Evolutionary conservation across 2,113 vertebrate species (phyloP), one percentile per base, ranked within the genome.

Genomic region (Galbula dea): DNA sequence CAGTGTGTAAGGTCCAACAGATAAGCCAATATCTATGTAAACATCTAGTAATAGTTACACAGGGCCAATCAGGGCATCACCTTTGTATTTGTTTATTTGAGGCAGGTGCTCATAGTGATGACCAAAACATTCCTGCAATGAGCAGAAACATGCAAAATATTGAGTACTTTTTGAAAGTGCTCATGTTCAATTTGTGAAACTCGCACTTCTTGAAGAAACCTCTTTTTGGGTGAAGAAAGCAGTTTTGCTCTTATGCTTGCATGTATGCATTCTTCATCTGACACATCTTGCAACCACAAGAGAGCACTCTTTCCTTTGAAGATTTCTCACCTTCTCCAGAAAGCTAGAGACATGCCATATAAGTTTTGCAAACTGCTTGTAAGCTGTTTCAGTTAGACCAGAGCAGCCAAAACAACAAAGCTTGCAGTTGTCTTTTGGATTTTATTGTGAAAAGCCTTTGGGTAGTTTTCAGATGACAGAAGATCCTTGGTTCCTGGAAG

Each of bases 291-390:
- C 91, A 97, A 96, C 97, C 97, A 97, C 97, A 97, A 98, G 97
- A 96, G 97, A 97, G 97, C 97, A 96, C 94, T 94, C 94, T 98
- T 96, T 69, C 78, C 96, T 96, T 97, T 97, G 95, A 97, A 96
- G 95, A 96, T 87, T 57, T 87, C 93, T 96, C 94, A 88, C 74
- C 89, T 88, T 94, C 91, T 78, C 92, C 91, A 76, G 96, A 94
- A 95, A 92, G 88, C 83, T 90, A 84, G 69, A 89, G 82, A 89
- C 74, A 49, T 89, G 61, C 73, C 69, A 18, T 89, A 65, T 90
- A 95, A 95, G 91, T 95, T 97, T 94, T 97, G 97, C 97, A 95
- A 96, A 97, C 96, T 92, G 89, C 78, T 94, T 83, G 80, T 94
- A 82, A 95, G 91, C 95, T 92, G 69, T 78, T 96, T 94, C 97